These are phyloP conservation scores for Chirona hameri DNA, from an alignment of 2,888 invertebrate species.

Conservation along the genomic window DNA sequence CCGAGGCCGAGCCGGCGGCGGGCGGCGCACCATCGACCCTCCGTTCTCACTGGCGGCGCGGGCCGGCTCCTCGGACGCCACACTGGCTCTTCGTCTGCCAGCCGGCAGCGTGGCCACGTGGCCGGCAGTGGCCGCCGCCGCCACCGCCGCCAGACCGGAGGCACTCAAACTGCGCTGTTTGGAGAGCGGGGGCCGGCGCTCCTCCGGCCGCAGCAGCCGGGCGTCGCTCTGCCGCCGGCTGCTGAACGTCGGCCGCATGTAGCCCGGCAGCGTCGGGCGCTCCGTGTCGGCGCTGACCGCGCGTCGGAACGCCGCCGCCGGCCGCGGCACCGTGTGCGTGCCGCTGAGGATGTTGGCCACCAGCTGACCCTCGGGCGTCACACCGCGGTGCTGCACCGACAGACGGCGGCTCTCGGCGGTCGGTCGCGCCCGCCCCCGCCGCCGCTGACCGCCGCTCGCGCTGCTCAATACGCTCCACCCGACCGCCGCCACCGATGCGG, in stretches of 20 bases:
- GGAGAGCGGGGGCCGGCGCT: not conserved
- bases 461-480: conserved; percentile 5
- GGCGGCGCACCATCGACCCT: not conserved
- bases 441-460: not conserved
- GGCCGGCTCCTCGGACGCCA: not conserved
- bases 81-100: not conserved
- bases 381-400: not conserved
- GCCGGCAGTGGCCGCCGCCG: not conserved
- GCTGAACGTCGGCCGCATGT: not conserved
- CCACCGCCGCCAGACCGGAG: not conserved
- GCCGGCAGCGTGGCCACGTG: not conserved
- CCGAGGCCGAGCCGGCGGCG: not conserved
- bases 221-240: not conserved
- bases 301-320: not conserved
- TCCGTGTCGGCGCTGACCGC: not conserved
- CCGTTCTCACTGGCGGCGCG: not conserved
- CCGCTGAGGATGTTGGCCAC: not conserved
- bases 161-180: conserved; percentile 4
- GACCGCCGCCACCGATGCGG: conserved; percentile 8
- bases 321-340: conserved; percentile 3
- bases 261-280: not conserved
- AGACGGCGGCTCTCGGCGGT: not conserved
- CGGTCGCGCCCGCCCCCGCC: not conserved
- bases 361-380: not conserved
- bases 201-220: not conserved